phyloP scores from a whole-genome alignment of 2,797 vertebrate genomes.

The Liasis olivaceus region DNA sequence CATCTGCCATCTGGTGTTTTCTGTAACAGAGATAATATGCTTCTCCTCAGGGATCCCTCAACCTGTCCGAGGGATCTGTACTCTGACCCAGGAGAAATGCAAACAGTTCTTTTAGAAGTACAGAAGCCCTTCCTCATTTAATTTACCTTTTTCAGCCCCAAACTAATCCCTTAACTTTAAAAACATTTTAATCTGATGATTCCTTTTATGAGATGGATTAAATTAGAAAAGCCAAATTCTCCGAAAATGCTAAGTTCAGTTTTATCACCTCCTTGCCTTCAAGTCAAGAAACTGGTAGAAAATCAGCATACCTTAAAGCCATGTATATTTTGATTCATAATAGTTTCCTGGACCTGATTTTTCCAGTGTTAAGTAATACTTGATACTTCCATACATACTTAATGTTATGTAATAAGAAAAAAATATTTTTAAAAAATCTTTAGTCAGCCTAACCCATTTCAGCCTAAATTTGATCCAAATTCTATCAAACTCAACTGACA shows the following conservation, averaged over 20 bases:
- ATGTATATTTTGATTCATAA: background rate
- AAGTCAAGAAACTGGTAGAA: background rate
- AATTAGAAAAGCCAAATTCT: background rate
- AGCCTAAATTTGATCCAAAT: background rate
- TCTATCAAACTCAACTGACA: background rate
- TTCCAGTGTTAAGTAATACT: background rate
- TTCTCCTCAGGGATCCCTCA: background rate
- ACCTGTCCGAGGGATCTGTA: background rate
- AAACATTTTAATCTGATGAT: background rate
- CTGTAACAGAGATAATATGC: background rate
- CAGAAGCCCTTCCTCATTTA: background rate
- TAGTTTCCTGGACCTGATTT: background rate
- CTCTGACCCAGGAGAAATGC: background rate
- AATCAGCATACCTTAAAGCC: background rate
- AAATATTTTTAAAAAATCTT: background rate
- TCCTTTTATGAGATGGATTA: background rate
- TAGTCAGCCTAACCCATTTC: background rate
- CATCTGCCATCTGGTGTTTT: slow-evolving; percentile 1
- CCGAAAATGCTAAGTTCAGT: background rate
- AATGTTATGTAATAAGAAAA: background rate
- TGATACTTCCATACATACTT: background rate
- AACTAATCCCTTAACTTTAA: background rate
- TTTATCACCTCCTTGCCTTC: background rate
- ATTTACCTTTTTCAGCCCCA: background rate
- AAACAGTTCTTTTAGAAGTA: background rate